phyloP scores from a whole-genome alignment of 2,797 vertebrate species.

The Cephalopachus bancanus region DNA sequence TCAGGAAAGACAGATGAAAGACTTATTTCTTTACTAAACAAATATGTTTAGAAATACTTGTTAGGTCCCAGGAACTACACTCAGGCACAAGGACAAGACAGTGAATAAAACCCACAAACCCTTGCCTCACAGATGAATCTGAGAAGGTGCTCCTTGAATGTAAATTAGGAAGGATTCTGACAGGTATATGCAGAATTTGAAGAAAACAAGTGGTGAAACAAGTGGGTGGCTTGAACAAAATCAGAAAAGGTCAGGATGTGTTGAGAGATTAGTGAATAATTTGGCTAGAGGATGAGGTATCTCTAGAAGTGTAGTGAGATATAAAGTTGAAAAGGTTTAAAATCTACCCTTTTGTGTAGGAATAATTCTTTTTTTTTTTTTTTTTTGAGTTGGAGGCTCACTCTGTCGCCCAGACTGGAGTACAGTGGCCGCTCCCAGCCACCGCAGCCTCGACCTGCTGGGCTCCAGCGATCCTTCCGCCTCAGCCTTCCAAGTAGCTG shows the following conservation, averaged over 20 bases:
- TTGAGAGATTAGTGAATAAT: background rate
- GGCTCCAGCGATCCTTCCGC: too few species aligned
- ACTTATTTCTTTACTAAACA: background rate
- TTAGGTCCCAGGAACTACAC: background rate
- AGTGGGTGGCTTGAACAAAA: background rate
- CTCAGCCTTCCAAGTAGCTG: too few species aligned
- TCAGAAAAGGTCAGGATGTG: background rate
- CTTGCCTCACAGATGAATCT: background rate
- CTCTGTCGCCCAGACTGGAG: too few species aligned
- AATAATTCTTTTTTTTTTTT: background rate
- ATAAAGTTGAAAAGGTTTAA: background rate
- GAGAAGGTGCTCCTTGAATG: background rate
- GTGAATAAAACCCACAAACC: background rate
- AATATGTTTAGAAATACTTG: background rate
- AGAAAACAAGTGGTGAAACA: slow-evolving; percentile 25
- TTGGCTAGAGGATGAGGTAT: background rate
- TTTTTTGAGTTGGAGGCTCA: too few species aligned
- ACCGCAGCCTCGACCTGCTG: too few species aligned
- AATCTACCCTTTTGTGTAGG: background rate
- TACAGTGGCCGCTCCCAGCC: too few species aligned
- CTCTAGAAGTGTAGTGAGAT: background rate
- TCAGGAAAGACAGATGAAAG: background rate
- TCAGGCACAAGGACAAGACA: background rate
- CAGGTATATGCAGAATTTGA: background rate
- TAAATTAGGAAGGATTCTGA: background rate